These are phyloP conservation scores for Napeogenes inachia DNA, from an alignment of 2,888 invertebrate species.

Conservation along the genomic window DNA sequence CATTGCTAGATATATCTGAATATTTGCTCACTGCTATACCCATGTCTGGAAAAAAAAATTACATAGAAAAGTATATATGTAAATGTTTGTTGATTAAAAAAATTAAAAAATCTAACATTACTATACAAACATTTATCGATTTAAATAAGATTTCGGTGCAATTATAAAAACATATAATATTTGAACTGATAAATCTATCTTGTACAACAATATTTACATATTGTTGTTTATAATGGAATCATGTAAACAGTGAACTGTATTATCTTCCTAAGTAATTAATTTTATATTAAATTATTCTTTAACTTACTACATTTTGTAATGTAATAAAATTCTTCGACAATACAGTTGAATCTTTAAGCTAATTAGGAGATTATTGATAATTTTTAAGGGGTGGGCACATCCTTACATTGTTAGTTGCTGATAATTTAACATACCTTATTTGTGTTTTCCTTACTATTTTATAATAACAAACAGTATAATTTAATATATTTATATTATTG, in stretches of 20 bases:
- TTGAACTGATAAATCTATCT: too few species aligned
- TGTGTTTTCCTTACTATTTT: background rate
- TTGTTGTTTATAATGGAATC: too few species aligned
- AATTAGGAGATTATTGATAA: background rate
- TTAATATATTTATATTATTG: constrained; percentile 27
- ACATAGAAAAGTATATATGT: constrained; percentile 9
- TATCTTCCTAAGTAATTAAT: background rate
- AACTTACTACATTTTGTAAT: background rate
- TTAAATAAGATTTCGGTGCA: too few species aligned
- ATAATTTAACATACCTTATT: constrained; percentile 9
- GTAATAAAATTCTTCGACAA: background rate
- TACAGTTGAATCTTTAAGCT: background rate
- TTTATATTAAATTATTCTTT: background rate
- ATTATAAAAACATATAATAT: too few species aligned
- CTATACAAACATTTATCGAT: too few species aligned
- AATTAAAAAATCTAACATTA: too few species aligned
- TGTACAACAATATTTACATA: too few species aligned
- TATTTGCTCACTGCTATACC: constrained; percentile 89
- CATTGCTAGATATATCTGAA: constrained; percentile 88
- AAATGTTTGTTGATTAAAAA: too few species aligned
- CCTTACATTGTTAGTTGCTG: background rate
- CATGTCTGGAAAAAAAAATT: constrained; percentile 58
- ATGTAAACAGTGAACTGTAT: too few species aligned
- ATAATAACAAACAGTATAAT: constrained; percentile 14
- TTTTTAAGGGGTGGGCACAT: background rate